These are phyloP conservation scores for Conomelus anceps DNA, from an alignment of 2,888 invertebrate species.

Conservation along the genomic window DNA sequence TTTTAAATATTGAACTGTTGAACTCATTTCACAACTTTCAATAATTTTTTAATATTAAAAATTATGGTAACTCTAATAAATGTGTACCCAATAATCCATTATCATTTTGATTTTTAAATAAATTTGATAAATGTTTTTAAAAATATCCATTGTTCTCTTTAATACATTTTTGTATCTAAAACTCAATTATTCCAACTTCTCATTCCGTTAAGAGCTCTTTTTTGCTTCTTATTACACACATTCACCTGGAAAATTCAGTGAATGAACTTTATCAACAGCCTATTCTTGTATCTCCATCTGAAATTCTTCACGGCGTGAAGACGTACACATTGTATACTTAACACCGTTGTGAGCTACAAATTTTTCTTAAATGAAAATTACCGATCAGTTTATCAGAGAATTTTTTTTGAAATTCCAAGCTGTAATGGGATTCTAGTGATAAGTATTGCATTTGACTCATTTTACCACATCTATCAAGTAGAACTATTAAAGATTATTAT, in stretches of 20 bases:
- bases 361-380: neutral
- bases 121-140: no score
- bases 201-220: no score
- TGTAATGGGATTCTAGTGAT: neutral
- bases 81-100: neutral
- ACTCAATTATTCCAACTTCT: no score
- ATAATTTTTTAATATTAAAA: neutral
- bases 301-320: no score
- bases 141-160: no score
- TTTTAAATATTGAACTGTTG: neutral
- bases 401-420: neutral
- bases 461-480: neutral
- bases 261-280: no score
- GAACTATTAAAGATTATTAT: neutral
- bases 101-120: no score
- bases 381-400: neutral
- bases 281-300: no score
- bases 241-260: no score
- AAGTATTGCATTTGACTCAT: neutral
- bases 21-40: neutral
- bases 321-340: neutral
- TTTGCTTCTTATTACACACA: no score
- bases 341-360: neutral
- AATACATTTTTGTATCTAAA: no score
- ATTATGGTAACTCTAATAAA: neutral